These are phyloP conservation scores for Drosophila tanythrix DNA, from an alignment of 2,888 invertebrate species.

Conservation along the genomic window DNA sequence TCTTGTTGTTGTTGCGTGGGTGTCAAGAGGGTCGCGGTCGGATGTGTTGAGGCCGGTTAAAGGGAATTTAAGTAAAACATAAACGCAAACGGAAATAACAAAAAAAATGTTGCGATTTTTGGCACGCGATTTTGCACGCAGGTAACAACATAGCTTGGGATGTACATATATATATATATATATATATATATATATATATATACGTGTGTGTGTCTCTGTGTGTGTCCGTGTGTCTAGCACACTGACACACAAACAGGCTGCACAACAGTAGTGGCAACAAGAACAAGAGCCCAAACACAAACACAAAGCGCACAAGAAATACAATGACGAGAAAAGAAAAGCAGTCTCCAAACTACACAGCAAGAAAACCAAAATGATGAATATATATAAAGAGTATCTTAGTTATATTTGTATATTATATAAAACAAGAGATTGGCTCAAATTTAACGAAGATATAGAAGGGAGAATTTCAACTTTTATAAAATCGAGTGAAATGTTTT, in stretches of 20 bases:
- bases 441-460: neutral
- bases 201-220: conserved; percentile 18
- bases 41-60: conserved; percentile 78
- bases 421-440: neutral
- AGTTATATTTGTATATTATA: neutral
- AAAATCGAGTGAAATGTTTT: neutral
- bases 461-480: neutral
- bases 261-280: conserved; percentile 29
- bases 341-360: neutral
- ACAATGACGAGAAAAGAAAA: neutral
- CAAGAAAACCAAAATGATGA: neutral
- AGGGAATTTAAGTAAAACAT: conserved; percentile 79
- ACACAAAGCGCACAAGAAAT: conserved; percentile 49
- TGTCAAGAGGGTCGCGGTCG: conserved; percentile 45
- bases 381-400: neutral
- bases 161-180: neutral
- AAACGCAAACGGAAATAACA: conserved; percentile 77
- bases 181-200: neutral
- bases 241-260: conserved; percentile 60
- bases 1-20: conserved; percentile 6
- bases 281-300: conserved; percentile 34
- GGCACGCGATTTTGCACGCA: conserved; percentile 64
- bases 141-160: conserved; percentile 30
- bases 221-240: conserved; percentile 35
- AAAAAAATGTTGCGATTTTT: conserved; percentile 60